A percentile compares a stretch with the other conserved stretches of the same genome.
Conservation (phyloP, 2,113 vertebrate genomes). For the Girardinichthys multiradiatus region DNA sequence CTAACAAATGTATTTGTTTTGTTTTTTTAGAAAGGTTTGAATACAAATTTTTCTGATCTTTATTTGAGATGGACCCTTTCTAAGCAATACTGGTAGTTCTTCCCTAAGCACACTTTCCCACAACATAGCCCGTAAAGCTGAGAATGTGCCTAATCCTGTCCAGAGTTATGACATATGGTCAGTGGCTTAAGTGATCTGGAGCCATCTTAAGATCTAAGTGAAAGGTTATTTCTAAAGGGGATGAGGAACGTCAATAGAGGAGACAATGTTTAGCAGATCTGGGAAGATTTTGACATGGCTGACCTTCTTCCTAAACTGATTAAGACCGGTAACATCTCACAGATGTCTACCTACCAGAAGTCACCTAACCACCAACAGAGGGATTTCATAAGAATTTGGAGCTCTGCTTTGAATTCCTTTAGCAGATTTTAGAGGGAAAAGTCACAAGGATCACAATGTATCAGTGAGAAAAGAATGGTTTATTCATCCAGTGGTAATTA, state of each 20-base stretch:
- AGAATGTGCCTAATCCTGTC: slow-evolving; percentile 68
- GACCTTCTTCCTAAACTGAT: slow-evolving; percentile 60
- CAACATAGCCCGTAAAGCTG: slow-evolving; percentile 55
- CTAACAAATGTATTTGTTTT: neutral
- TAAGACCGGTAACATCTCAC: slow-evolving; percentile 60
- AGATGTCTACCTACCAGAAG: slow-evolving; percentile 48
- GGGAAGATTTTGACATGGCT: slow-evolving; percentile 69
- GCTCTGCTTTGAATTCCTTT: neutral
- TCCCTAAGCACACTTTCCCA: slow-evolving; percentile 51
- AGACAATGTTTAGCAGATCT: slow-evolving; percentile 63
- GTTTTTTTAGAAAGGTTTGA: neutral
- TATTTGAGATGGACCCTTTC: neutral
- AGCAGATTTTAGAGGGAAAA: no score
- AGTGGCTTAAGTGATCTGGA: slow-evolving; percentile 68
- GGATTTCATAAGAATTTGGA: neutral
- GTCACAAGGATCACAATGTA: neutral
- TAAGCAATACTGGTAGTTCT: slow-evolving; percentile 3
- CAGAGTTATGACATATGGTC: slow-evolving; percentile 75
- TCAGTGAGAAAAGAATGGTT: no score
- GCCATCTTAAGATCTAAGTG: slow-evolving; percentile 59
- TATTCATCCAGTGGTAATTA: neutral
- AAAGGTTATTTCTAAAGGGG: slow-evolving; percentile 59
- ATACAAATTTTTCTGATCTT: neutral
- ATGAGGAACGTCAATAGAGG: slow-evolving; percentile 64
- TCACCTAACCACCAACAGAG: slow-evolving; percentile 10